Evolutionary conservation across 2,797 vertebrate genomes (phyloP), one percentile per base, ranked within the genome.

Genomic region (Esox lucius): DNA sequence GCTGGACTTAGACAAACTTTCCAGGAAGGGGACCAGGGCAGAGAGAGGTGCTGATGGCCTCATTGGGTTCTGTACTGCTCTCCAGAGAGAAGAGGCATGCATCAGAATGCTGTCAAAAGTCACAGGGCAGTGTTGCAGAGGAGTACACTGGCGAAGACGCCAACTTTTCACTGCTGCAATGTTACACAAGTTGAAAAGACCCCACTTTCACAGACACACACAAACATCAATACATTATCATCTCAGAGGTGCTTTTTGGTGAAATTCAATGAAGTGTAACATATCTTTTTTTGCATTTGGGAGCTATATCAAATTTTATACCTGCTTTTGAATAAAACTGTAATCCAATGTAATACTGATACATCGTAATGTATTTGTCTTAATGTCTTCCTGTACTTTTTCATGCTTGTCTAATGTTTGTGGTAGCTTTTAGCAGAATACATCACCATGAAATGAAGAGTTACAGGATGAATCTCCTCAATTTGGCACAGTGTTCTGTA

Each of bases 91-190:
- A 78, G 78, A 83, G 80, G 83, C 81, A 92, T 91, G 81, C 90
- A 86, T 90, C 87, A 80, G 76, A 78, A 75, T 48, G 15, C 78
- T 93, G 93, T 91, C 79, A 93, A 75, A 94, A 92, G 90, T 94
- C 94, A 93, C 92, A 93, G 69, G 51, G 70, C 53, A 70, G 31
- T 90, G 88, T 79, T 90, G 87, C 74, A 86, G 82, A 84, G 85
- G 84, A 56, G 69, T 68, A 31, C 48, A 15, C 51, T 88, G 86
- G 87, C 80, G 77, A 72, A 16, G 68, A 80, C 81, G 72, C 67
- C 48, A 67, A 80, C 76, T 86, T 84, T 88, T 78, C 75, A 42
- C 24, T 68, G 67, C 77, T 83, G 28, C 3, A 42, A 53, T 73
- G 74, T 78, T 73, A 80, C 28, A 56, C 71, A 53, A 78, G n/a